Evolutionary conservation across 2,113 vertebrate species (phyloP), one percentile per base, ranked within the genome.

Genomic region (Notothenia rossii): DNA sequence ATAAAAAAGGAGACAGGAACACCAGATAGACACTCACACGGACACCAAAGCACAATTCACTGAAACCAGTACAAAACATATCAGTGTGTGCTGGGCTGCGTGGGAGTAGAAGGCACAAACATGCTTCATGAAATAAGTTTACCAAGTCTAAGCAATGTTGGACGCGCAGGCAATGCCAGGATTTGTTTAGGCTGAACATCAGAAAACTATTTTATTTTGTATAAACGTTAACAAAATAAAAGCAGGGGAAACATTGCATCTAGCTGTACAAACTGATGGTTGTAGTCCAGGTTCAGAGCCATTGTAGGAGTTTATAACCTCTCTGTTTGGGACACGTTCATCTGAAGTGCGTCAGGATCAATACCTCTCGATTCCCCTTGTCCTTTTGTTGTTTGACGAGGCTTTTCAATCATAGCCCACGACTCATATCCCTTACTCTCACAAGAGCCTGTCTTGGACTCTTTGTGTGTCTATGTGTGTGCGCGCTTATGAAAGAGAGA

Each of bases 1-100:
- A 56, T 53, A 68, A 72, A 49, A 67, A 12, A 70, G 2, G 61
- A 20, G 50, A 3, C 1, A 7, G n/a, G 59, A 61, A 82, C 56
- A 69, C 51, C 49, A 68, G 45, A 83, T 17, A 61, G 46, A 53
- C 56, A 77, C 59, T 72, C 78, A 66, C 8, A 63, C 49, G n/a
- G 29, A 55, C 53, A 56, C 62, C 55, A 73, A 18, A 33, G n/a
- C 17, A 45, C 25, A 60, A 63, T 40, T 14, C 70, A 3, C 29
- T 75, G 33, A 83, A 80, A 46, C 18, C 48, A 60, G 1, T 45
- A n/a, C 13, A 54, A 13, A 50, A 14, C 29, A 72, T 18, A 14
- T 66, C 13, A 1, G 3, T n/a, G 20, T 50, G 43, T 36, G 65
- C 55, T 58, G 45, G 3, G 9, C 22, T 67, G 40, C 49, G 3